Percentiles rank a stretch among this genome's conserved stretches.
phyloP scores from a whole-genome alignment of 2,113 vertebrate species.

The Otis tarda region DNA sequence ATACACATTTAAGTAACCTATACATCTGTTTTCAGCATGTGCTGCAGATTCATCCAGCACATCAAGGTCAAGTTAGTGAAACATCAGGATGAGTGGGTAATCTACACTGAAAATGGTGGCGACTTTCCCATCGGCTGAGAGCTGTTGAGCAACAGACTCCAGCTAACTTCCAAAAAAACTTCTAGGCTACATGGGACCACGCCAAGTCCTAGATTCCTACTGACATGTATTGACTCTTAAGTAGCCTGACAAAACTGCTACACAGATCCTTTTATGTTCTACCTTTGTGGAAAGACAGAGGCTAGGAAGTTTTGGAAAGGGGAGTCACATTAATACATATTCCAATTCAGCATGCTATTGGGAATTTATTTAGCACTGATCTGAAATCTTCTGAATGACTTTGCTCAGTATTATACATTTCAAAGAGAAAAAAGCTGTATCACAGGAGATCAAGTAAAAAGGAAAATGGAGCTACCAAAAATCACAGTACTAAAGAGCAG shows the following conservation, averaged over 20 bases:
- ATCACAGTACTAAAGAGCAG: background rate
- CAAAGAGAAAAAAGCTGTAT: background rate
- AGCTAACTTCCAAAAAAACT: background rate
- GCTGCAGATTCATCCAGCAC: background rate
- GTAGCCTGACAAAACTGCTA: background rate
- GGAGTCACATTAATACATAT: background rate
- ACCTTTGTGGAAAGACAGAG: background rate
- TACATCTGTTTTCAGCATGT: background rate
- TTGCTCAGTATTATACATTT: background rate
- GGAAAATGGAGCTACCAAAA: background rate
- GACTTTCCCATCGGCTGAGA: background rate
- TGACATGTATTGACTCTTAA: background rate
- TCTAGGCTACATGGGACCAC: background rate
- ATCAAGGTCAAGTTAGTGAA: background rate
- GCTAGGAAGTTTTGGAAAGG: background rate
- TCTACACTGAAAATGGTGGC: background rate
- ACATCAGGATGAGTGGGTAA: background rate
- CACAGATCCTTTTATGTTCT: background rate
- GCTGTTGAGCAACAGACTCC: background rate
- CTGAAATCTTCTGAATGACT: background rate
- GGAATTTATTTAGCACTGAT: background rate
- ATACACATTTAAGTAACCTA: background rate
- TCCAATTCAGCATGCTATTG: background rate
- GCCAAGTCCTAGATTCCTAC: background rate
- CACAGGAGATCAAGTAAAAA: background rate